Evolutionary conservation across 2,797 vertebrate species (phyloP).

Genomic region (Strix occidentalis): DNA sequence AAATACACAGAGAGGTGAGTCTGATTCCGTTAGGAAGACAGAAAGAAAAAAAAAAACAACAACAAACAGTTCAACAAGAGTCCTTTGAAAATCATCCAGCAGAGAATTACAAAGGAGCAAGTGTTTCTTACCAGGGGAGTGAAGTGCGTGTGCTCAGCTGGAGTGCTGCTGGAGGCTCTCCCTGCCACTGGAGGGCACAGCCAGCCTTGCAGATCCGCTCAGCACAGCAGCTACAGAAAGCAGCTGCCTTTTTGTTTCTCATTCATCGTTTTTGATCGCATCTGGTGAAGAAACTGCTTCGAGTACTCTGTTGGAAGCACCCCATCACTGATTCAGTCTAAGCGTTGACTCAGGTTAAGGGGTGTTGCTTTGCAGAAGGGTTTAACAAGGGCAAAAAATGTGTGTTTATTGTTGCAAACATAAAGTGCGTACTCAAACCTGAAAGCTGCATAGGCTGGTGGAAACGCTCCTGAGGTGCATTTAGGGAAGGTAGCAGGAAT

Average conservation of each 20-base stretch:
- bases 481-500: not conserved
- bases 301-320: not conserved
- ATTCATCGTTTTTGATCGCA: accelerated
- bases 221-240: accelerated
- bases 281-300: not conserved
- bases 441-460: not conserved
- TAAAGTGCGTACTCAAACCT: accelerated
- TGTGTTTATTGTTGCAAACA: not conserved
- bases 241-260: not conserved
- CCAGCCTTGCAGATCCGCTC: not conserved
- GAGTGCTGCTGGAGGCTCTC: not conserved
- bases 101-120: not conserved
- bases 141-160: not conserved
- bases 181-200: conserved; percentile 28
- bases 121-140: accelerated
- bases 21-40: not conserved
- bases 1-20: not conserved
- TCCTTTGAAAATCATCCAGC: not conserved
- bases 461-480: accelerated
- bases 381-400: not conserved
- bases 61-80: too few species aligned
- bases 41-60: too few species aligned
- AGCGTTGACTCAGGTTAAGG: not conserved
- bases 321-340: accelerated
- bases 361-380: not conserved